Base-by-base conservation (phyloP, 2,797 vertebrate genomes). In the Bucorvus abyssinicus region DNA sequence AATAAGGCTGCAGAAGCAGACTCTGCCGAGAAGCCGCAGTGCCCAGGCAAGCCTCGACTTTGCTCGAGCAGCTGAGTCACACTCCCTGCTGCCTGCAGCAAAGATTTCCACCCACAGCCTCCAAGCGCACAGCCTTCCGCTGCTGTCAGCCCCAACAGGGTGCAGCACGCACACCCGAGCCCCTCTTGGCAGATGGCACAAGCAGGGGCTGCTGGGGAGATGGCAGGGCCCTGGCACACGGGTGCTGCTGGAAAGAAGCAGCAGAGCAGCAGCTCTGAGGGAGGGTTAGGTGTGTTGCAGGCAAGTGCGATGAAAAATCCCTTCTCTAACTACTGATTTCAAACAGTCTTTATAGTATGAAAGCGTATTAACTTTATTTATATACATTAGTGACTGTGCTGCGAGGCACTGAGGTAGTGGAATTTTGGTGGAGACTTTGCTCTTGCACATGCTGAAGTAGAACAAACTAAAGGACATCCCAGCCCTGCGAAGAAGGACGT, bases 151-250 rank as follows among this genome's bases (percentile, higher is more conserved):
- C 53, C 68, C 45, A 3, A 1, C 0, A 0, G 23, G 59, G 8
- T 2, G 1, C 0, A 30, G 3, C 5, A 0, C 3, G 2, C 1
- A 3, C 2, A 2, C 4, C 53, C 5, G 0, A 23, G 5, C 8
- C 20, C 18, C 68, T 19, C 38, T 0, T 2, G n/a, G 69, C 36
- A 26, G 27, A 1, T 17, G 47, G 2, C 11, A 23, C 2, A 2
- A 34, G 52, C 14, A 14, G n/a, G 40, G n/a, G 56, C 6, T 65
- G 47, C 56, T 14, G 1, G 0, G 59, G 49, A 26, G 24, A 11
- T 0, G 2, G 34, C 2, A 3, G 19, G 24, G 15, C 27, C 38
- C 20, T 3, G 0, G 15, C 16, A 8, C 49, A 19, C 0, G 0
- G 38, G 5, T 14, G 47, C 27, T 64, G 19, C 42, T 0, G 1